Evolutionary conservation across 53 echinoderm and acorn worm species (phyloP).

Genomic region (Echinarachnius parma): DNA sequence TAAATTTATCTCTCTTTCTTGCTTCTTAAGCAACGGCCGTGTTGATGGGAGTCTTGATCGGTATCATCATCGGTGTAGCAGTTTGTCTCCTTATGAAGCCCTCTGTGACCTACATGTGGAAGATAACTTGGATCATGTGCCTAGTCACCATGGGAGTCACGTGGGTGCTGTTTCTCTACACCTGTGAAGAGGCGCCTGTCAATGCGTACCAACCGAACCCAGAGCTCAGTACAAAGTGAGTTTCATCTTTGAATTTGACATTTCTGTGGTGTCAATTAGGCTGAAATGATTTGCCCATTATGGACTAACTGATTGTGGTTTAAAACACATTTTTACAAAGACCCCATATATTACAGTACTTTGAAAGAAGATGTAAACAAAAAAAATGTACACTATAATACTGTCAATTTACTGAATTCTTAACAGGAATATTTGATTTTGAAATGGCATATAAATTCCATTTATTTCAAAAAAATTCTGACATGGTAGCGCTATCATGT

Average conservation of each 20-base stretch:
- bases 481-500: too few species aligned
- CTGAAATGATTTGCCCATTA: too few species aligned
- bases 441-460: neutral
- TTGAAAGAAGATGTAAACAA: neutral
- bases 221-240: neutral
- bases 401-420: too few species aligned
- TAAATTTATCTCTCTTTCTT: too few species aligned
- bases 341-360: neutral
- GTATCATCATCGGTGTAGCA: constrained; percentile 10
- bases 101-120: constrained; percentile 30
- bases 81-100: constrained; percentile 13
- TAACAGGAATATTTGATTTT: too few species aligned
- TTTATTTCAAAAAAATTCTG: neutral
- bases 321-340: neutral
- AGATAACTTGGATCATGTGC: constrained; percentile 38
- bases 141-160: constrained; percentile 35
- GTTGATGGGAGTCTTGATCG: constrained; percentile 21
- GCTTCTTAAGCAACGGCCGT: constrained; percentile 20
- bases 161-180: constrained; percentile 43
- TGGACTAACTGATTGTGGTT: neutral
- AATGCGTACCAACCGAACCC: constrained; percentile 30
- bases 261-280: too few species aligned
- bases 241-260: too few species aligned
- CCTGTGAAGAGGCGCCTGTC: constrained; percentile 26
- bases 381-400: too few species aligned